Base-by-base conservation (phyloP, 2,888 invertebrate species). In the Drosophila peninsularis region DNA sequence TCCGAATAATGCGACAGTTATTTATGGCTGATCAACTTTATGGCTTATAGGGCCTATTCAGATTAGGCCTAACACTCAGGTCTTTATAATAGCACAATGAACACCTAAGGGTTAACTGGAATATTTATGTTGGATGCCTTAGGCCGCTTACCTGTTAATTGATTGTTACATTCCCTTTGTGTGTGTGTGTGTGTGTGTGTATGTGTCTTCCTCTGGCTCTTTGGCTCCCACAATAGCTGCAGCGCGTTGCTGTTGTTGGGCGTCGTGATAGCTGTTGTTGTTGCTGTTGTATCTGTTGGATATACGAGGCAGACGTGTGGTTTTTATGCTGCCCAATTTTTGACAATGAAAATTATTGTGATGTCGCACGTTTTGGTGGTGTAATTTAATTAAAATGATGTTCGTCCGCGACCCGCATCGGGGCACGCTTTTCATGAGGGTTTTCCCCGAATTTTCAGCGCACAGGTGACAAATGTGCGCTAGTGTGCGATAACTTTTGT, bases 351-450 rank as follows among this genome's bases (percentile, higher is more conserved):
- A 90, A 87, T 84, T 80, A 87, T 88, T 77, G 73, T 76, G 72
- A 75, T 77, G 78, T 83, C 80, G 75, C 83, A 83, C 83, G 84
- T 88, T 78, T 88, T 81, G 81, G 82, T 83, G 71, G 72, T 86
- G 84, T 90, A 83, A 90, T 90, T 88, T 88, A 83, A 90, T 88
- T 89, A 89, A 86, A 90, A 78, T 62, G 75, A 90, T 89, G 86
- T 89, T 89, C 62, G 78, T 71, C 64, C 53, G 53, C 65, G 76
- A 76, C 89, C 89, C 89, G 87, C 83, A 83, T 82, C 83, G 71
- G 62, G 54, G 57, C 66, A 81, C 63, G 82, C 64, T 70, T 70
- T 80, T 72, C 75, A 82, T 82, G 78, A 75, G 85, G 85, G 87
- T 78, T 90, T 90, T 90, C 90, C 90, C 83, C 80, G 90, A 90